phyloP scores from a whole-genome alignment of 1,140 invertebrate species.

The Neodiprion lecontei region DNA sequence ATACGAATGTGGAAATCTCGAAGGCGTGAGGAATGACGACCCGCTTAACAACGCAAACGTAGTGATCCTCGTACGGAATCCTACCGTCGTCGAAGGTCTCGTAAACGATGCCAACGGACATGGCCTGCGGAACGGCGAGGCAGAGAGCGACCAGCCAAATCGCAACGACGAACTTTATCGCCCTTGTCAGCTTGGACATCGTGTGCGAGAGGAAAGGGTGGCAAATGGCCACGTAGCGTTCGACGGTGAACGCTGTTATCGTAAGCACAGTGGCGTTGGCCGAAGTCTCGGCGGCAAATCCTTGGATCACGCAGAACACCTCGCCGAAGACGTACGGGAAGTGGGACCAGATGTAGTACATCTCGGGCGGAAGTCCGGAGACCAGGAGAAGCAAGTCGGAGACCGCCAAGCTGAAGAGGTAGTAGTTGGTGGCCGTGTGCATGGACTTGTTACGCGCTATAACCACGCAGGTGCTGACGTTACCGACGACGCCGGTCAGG shows the following conservation, averaged over 20 bases:
- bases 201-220: constrained; percentile 64
- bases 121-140: constrained; percentile 65
- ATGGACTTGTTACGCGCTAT: constrained; percentile 64
- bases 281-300: constrained; percentile 73
- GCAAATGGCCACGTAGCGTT: constrained; percentile 77
- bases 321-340: constrained; percentile 69
- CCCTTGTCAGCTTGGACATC: constrained; percentile 64
- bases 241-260: constrained; percentile 74
- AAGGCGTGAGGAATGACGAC: constrained; percentile 69
- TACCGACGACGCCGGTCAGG: constrained; percentile 65
- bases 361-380: constrained; percentile 61
- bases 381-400: constrained; percentile 69
- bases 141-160: constrained; percentile 68
- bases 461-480: constrained; percentile 67
- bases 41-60: constrained; percentile 45
- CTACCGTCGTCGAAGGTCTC: constrained; percentile 19
- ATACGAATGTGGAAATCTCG: constrained; percentile 75
- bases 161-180: constrained; percentile 65
- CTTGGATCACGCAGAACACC: constrained; percentile 66
- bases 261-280: constrained; percentile 74
- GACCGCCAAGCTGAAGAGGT: constrained; percentile 69
- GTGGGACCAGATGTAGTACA: constrained; percentile 63
- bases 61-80: constrained; percentile 42
- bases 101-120: constrained; percentile 55
- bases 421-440: constrained; percentile 63